These are phyloP conservation scores for Vicugna pacos DNA, from an alignment of 2,113 vertebrate genomes.

Conservation along the genomic window DNA sequence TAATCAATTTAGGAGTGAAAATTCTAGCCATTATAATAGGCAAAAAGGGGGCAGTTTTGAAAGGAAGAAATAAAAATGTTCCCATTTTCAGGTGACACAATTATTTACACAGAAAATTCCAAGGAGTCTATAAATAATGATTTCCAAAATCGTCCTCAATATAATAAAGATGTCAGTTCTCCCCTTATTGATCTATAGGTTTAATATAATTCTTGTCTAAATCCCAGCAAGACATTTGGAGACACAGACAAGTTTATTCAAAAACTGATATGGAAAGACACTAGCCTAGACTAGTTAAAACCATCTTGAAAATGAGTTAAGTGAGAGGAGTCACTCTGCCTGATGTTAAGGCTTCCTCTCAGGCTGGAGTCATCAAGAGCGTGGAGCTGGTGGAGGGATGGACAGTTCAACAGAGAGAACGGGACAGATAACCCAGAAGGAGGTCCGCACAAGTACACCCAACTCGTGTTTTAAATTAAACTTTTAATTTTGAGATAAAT, in stretches of 20 bases:
- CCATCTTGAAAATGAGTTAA: background rate
- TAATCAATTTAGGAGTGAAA: background rate
- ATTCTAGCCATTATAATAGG: background rate
- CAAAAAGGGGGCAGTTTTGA: background rate
- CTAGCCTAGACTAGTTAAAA: background rate
- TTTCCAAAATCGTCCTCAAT: background rate
- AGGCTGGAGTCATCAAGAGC: background rate
- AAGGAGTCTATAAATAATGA: background rate
- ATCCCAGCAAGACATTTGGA: background rate
- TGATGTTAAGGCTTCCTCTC: background rate
- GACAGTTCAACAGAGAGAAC: background rate
- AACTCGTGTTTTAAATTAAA: background rate
- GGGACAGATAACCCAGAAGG: background rate
- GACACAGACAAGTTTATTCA: background rate
- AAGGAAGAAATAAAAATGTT: background rate
- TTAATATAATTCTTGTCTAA: background rate
- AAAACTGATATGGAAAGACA: background rate
- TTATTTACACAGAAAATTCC: background rate
- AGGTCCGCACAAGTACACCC: background rate
- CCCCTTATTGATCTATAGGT: background rate
- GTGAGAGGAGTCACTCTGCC: background rate
- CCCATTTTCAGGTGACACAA: background rate
- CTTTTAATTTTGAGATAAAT: background rate
- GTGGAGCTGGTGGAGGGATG: background rate
- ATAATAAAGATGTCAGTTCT: background rate